Percentiles rank a stretch among this genome's conserved stretches.
These are phyloP conservation scores for Neelides folsomi DNA, from an alignment of 2,888 invertebrate species.

Conservation along the genomic window DNA sequence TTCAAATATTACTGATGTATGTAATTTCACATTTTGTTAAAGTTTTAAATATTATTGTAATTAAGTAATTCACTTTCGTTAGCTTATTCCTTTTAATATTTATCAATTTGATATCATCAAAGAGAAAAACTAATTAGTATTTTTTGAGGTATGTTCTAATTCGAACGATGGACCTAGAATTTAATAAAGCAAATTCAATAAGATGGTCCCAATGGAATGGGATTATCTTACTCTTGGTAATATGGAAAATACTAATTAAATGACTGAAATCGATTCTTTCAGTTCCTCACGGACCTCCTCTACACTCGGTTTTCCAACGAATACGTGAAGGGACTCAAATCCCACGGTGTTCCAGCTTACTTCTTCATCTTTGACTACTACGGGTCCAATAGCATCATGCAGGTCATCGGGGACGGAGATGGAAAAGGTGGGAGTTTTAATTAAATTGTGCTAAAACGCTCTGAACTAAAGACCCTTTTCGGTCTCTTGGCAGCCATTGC, in stretches of 20 bases:
- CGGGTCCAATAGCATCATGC: constrained; percentile 33
- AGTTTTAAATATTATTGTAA: no score
- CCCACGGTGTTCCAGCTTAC: constrained; percentile 32
- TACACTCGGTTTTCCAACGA: constrained; percentile 33
- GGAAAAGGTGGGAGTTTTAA: constrained; percentile 19
- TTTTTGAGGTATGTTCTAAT: no score
- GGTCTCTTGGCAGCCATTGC: constrained; percentile 28
- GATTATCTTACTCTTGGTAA: no score
- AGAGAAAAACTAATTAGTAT: not conserved
- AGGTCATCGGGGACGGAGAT: constrained; percentile 33
- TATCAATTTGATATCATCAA: not conserved
- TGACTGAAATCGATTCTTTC: constrained; percentile 11
- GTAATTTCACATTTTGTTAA: no score
- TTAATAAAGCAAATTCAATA: no score
- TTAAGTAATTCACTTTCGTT: no score
- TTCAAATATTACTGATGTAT: no score
- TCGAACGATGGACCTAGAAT: no score
- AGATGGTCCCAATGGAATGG: no score
- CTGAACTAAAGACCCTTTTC: not conserved
- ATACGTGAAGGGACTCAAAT: constrained; percentile 31
- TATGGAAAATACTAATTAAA: no score
- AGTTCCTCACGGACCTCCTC: constrained; percentile 34
- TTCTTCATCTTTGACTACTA: constrained; percentile 33
- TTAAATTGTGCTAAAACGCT: not conserved
- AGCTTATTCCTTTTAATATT: no score